Evolutionary conservation across 2,888 invertebrate genomes (phyloP), one percentile per base, ranked within the genome.

Genomic region (Drosophila histrio): DNA sequence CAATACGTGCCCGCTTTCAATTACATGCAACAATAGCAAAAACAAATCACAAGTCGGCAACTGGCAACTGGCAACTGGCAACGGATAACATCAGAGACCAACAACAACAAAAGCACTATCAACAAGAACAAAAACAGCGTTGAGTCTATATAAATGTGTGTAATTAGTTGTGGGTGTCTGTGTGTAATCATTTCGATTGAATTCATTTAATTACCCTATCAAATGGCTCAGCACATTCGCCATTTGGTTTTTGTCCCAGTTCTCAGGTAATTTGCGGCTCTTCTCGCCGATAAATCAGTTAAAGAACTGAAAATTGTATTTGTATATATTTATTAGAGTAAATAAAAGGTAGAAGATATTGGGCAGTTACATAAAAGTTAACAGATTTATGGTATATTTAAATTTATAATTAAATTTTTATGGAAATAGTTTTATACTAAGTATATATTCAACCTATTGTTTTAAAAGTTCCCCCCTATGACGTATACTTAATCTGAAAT

Each of bases 111-210:
- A 26, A 41, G 6, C 24, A 8, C 6, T n/a, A n/a, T n/a, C 11
- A 53, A 57, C 13, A 36, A 46, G 24, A 30, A 44, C 46, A n/a
- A n/a, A 22, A 15, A 15, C 21, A 6, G 22, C 34, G 24, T 44
- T 70, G 38, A 47, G 57, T 74, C 53, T 49, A 59, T 63, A 52
- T 56, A 69, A 75, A 72, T 75, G 70, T 60, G 76, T 76, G 60
- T 60, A 64, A 75, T 73, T 75, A 73, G 64, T 63, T 64, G 47
- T 36, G 56, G 53, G 66, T 65, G 66, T 72, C 38, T 47, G 59
- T 36, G 50, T 41, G 60, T 36, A 70, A 64, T 75, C 59, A 67
- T 75, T 69, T 26, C 75, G 44, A 75, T 64, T 72, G 64, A 60
- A 64, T 57, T 47, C 57, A 44, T 57, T 60, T 70, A 71, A 73